Evolutionary conservation across 92 coral and sea anemone genomes (phyloP), one percentile per base, ranked within the genome.

Genomic region (Anthopleura xanthogrammica): DNA sequence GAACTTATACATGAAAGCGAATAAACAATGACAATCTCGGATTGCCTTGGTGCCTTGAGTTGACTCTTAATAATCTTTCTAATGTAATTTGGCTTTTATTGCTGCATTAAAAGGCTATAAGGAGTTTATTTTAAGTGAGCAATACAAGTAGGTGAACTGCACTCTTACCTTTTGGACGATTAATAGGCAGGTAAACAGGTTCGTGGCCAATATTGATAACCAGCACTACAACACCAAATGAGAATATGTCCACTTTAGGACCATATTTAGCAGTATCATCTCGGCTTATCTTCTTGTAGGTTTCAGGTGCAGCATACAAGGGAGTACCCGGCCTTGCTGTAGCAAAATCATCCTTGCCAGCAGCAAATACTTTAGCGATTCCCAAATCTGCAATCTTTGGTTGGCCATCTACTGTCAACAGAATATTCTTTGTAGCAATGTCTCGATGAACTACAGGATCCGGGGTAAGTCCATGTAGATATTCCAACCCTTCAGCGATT

Each of bases 341-440:
- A 16, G 97, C 97, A 84, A 73, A 79, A 90, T 88, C 89, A 70
- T 91, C 94, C 16, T 82, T 83, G 0, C 92, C 91, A 52, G 88
- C 86, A 14, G 84, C 83, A 82, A 92, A 92, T 0, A 86, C 87
- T 79, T 88, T 92, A 16, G 97, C 92, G 23, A 88, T 88, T 2
- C 97, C 97, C 66, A 93, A 60, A 73, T 93, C 97, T 40, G 97
- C 97, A 80, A 93, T 89, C 90, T 93, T 93, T 41, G 94, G 92
- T 54, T 65, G 83, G 10, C 86, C 88, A 39, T 79, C 60, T 3
- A 23, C 76, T 6, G 97, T 90, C 50, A 93, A 79, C 60, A 93
- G 83, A 52, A 93, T 80, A 41, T 93, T 90, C 79, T 91, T 93
- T 11, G 94, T 90, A 4, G 97, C 94, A n/a, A 93, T 29, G 77